Evolutionary conservation across 2,113 vertebrate species (phyloP).

Genomic region (Pterocles burchelli): DNA sequence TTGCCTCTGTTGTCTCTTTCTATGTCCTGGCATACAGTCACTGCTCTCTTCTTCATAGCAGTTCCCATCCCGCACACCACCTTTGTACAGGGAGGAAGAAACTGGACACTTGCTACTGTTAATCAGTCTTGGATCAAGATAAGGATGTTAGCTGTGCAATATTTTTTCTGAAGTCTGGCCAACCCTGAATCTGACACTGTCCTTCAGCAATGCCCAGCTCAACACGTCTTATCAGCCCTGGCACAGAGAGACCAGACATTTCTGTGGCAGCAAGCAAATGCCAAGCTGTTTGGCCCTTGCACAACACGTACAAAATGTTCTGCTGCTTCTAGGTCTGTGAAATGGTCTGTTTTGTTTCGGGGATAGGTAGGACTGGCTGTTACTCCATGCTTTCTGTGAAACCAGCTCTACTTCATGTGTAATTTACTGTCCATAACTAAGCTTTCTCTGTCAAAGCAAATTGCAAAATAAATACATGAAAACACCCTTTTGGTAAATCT

Average conservation of each 20-base stretch:
- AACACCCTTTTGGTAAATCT: neutral
- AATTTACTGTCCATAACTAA: neutral
- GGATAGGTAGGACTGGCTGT: neutral
- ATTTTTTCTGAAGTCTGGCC: neutral
- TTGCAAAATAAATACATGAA: neutral
- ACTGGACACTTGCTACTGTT: neutral
- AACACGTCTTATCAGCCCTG: neutral
- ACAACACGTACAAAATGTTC: neutral
- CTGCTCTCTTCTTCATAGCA: neutral
- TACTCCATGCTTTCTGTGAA: neutral
- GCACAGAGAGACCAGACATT: neutral
- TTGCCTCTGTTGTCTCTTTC: neutral
- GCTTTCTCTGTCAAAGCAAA: neutral
- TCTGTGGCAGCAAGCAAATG: neutral
- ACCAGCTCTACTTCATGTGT: neutral
- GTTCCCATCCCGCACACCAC: neutral
- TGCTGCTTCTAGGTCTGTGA: neutral
- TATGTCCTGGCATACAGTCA: neutral
- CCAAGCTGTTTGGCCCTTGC: neutral
- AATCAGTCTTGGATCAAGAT: neutral
- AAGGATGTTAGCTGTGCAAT: neutral
- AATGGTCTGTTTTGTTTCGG: neutral
- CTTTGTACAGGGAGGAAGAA: neutral
- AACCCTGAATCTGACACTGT: neutral
- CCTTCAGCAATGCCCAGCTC: neutral